Conservation (phyloP, 1,140 invertebrate genomes). For the Formica selysi region DNA sequence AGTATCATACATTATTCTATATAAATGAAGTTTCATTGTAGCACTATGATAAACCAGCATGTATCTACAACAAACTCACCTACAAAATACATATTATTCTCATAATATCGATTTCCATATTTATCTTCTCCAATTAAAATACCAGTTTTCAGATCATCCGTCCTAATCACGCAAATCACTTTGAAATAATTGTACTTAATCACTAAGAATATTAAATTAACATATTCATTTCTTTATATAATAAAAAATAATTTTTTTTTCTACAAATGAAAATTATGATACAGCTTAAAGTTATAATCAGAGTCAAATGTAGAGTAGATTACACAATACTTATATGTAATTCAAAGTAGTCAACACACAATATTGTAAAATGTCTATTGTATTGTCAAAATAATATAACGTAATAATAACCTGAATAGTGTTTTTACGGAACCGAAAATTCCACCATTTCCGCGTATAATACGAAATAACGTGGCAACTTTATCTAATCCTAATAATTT, state of each 20-base stretch:
- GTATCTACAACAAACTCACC: conserved; percentile 84
- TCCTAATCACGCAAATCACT: conserved; percentile 86
- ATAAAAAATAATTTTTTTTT: conserved; percentile 20
- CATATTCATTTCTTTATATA: conserved; percentile 38
- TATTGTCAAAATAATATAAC: conserved; percentile 17
- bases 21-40: too few species aligned
- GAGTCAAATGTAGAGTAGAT: conserved; percentile 60
- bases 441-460: conserved; percentile 93
- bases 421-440: conserved; percentile 89
- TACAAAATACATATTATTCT: conserved; percentile 96
- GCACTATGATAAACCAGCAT: neutral
- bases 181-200: conserved; percentile 63
- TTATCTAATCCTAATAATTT: conserved; percentile 92
- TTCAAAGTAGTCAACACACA: neutral
- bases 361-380: conserved; percentile 37
- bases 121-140: conserved; percentile 96
- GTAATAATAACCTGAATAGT: conserved; percentile 90
- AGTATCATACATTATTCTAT: too few species aligned
- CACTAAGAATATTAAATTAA: conserved; percentile 15
- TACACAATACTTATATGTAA: conserved; percentile 79
- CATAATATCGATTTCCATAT: conserved; percentile 98
- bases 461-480: conserved; percentile 88
- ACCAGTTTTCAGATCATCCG: conserved; percentile 95
- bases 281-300: conserved; percentile 42
- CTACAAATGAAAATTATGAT: conserved; percentile 56